Evolutionary conservation across 2,797 vertebrate genomes (phyloP), one percentile per base, ranked within the genome.

Genomic region (Hyperoplus immaculatus): DNA sequence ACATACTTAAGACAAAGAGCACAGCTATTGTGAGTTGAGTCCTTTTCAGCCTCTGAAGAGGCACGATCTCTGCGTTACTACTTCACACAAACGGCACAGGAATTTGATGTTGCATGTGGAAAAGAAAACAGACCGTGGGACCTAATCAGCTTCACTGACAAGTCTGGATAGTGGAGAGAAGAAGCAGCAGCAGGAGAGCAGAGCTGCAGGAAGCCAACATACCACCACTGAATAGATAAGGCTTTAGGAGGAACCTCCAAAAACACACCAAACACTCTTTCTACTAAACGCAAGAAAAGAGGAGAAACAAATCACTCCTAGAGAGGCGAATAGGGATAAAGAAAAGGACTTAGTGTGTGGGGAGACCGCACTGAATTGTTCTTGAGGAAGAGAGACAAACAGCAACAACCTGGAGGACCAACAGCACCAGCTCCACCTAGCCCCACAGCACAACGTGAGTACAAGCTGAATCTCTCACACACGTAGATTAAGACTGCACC

Each of bases 391-490:
- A 4, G 53, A 81, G 42, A 71, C 60, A 56, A 80, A 38, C 58
- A 41, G 58, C 57, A 68, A 55, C 77, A 86, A 87, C 8, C 90
- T 89, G 87, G 91, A 90, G 85, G 83, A 86, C 49, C 60, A 87
- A 79, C 87, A 82, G 82, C 85, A 78, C 79, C 79, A 90, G 75
- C 78, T 87, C 78, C 78, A 86, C 61, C 74, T 64, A 83, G 81
- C 79, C 81, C 80, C 77, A 47, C 87, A 81, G 29, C 85, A 88
- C 76, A 82, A 80, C 29, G 95, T 96, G 84, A 96, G 95, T 94
- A 86, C 39, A 58, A 79, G 56, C 66, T 16, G 11, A 70, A 55
- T 61, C 41, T 11, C 11, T 29, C 38, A 42, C 1, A 4, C 39
- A 39, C 7, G 39, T 4, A 1, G 11, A 1, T 29, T 36, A n/a